phyloP scores from a whole-genome alignment of 2,113 vertebrate species.

The Trogon surrucura region DNA sequence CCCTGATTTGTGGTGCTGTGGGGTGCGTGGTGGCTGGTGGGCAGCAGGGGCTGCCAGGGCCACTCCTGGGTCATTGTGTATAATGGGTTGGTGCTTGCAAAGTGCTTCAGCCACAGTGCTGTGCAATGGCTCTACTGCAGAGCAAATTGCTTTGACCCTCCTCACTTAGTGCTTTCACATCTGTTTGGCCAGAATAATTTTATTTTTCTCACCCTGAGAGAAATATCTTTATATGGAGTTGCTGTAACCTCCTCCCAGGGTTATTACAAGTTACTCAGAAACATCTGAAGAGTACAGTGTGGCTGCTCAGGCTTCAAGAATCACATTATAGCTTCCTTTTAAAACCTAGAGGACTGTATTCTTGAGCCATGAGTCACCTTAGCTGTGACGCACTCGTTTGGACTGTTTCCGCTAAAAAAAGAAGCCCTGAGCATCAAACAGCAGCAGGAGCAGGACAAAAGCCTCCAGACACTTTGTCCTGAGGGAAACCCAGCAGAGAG shows the following conservation, averaged over 20 bases:
- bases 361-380: background rate
- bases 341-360: conserved; percentile 10
- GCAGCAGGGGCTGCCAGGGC: background rate
- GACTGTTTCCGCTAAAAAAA: conserved; percentile 22
- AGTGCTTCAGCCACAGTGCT: background rate
- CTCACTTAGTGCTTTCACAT: background rate
- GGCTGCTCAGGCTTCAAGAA: conserved; percentile 29
- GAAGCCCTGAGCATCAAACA: background rate
- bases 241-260: background rate
- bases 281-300: background rate
- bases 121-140: background rate
- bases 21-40: accelerated
- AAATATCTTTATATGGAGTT: background rate
- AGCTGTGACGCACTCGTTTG: background rate
- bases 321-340: conserved; percentile 9
- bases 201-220: background rate
- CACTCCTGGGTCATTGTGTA: background rate
- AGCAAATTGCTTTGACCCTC: background rate
- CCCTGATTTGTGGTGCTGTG: accelerated
- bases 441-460: accelerated
- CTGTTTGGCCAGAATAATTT: background rate
- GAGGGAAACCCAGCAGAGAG: background rate
- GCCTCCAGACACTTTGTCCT: background rate
- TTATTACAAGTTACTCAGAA: background rate
- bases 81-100: background rate